Conservation (phyloP, 2,797 vertebrate genomes). For the Typhlichthys eigenmanni region DNA sequence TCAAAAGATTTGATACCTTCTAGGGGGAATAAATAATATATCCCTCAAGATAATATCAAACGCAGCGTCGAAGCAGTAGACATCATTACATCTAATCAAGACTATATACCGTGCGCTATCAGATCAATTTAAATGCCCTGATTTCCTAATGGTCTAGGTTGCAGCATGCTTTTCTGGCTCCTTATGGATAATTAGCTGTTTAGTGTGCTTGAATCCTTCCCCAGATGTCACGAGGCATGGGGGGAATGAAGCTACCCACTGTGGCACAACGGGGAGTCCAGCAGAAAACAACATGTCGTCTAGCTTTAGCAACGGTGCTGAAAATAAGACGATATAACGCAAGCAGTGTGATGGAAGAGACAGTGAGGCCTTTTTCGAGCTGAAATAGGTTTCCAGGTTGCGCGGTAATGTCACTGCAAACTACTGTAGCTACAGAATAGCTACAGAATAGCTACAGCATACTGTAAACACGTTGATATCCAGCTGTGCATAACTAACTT, state of each 20-base stretch:
- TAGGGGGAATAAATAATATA: background rate
- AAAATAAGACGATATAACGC: background rate
- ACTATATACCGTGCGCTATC: background rate
- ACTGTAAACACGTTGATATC: too few relatives aligned
- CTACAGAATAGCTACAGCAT: too few relatives aligned
- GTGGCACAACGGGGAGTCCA: conserved; percentile 18
- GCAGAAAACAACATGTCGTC: conserved; percentile 6
- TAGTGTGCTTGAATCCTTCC: conserved; percentile 14
- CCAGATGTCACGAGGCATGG: conserved; percentile 15
- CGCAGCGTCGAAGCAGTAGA: conserved; percentile 2
- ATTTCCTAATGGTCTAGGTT: conserved; percentile 3
- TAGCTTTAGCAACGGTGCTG: conserved; percentile 1
- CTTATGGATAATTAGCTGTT: conserved; percentile 39
- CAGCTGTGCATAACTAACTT: too few relatives aligned
- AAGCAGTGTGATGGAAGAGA: too few relatives aligned
- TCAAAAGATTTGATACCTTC: too few relatives aligned
- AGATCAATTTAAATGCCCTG: background rate
- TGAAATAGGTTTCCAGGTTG: too few relatives aligned
- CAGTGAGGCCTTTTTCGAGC: too few relatives aligned
- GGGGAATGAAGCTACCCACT: conserved; percentile 12
- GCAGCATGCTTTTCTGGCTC: conserved; percentile 25
- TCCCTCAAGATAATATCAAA: conserved; percentile 1
- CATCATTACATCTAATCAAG: conserved; percentile 33
- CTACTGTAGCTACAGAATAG: too few relatives aligned
- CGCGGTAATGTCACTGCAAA: too few relatives aligned